Evolutionary conservation across 2,888 invertebrate species (phyloP).

Genomic region (Apomyelois bistriatella): DNA sequence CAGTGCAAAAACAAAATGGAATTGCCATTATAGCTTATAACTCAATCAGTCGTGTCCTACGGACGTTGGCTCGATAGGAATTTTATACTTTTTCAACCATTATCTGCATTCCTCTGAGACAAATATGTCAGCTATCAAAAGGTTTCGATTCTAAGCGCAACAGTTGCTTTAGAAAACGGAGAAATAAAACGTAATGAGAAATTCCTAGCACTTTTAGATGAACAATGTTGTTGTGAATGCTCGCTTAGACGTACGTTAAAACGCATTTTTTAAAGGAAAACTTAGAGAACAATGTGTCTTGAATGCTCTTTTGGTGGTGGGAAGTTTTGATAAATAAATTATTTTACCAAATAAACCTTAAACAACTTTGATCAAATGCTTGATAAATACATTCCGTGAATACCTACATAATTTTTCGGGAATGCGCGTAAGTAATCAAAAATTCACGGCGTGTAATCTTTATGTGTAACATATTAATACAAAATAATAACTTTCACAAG

Average conservation of each 20-base stretch:
- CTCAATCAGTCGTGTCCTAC: slow-evolving; percentile 65
- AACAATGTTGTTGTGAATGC: neutral
- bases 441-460: too few species aligned
- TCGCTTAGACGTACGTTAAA: neutral
- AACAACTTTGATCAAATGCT: too few species aligned
- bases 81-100: slow-evolving; percentile 72
- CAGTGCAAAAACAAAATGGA: slow-evolving; percentile 70
- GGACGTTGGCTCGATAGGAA: slow-evolving; percentile 58
- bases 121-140: slow-evolving; percentile 51
- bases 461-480: too few species aligned
- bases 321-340: too few species aligned
- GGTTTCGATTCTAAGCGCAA: slow-evolving; percentile 37
- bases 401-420: too few species aligned
- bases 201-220: slow-evolving; percentile 48
- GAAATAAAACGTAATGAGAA: slow-evolving; percentile 47
- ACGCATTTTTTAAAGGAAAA: neutral
- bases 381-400: too few species aligned
- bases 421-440: too few species aligned
- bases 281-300: too few species aligned
- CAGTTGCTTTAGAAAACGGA: slow-evolving; percentile 46
- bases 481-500: too few species aligned
- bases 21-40: slow-evolving; percentile 76
- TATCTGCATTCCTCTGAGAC: slow-evolving; percentile 55
- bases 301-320: too few species aligned
- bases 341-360: too few species aligned